Percentiles rank a stretch among this genome's conserved stretches.
These are phyloP conservation scores for Incurvaria masculella DNA, from an alignment of 2,888 invertebrate genomes.

Conservation along the genomic window DNA sequence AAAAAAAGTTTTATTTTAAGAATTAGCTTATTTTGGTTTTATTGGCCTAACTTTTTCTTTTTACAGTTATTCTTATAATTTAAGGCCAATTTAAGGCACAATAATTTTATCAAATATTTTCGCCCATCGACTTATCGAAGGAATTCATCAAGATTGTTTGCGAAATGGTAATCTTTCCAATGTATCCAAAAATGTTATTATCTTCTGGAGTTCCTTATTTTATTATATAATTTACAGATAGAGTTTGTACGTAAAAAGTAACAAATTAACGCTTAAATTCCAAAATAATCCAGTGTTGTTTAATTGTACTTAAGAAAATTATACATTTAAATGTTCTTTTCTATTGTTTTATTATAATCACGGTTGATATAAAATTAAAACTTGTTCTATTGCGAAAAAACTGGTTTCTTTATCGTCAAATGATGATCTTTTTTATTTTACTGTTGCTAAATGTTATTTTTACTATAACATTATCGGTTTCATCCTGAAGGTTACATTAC, in stretches of 20 bases:
- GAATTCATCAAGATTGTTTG: constrained; percentile 49
- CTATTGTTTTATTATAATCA: constrained; percentile 57
- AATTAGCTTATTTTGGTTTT: constrained; percentile 24
- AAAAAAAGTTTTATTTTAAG: constrained; percentile 53
- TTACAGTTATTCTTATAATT: constrained; percentile 38
- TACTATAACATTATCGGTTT: constrained; percentile 46
- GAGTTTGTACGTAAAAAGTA: constrained; percentile 53
- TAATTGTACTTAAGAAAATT: constrained; percentile 53
- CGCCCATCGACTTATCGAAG: constrained; percentile 43
- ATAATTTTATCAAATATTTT: constrained; percentile 36
- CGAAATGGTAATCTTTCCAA: constrained; percentile 22
- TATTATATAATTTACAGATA: constrained; percentile 44
- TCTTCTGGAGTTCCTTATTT: background rate
- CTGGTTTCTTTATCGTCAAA: constrained; percentile 59
- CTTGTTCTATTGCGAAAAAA: constrained; percentile 61
- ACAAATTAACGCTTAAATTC: constrained; percentile 49
- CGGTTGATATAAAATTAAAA: constrained; percentile 59
- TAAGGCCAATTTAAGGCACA: constrained; percentile 60
- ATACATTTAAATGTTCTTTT: constrained; percentile 53
- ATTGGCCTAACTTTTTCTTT: constrained; percentile 44
- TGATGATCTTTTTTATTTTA: constrained; percentile 46
- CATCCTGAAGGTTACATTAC: constrained; percentile 22
- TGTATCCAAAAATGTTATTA: background rate
- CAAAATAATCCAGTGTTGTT: constrained; percentile 58
- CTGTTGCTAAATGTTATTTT: constrained; percentile 42